Evolutionary conservation across 2,113 vertebrate genomes (phyloP).

Genomic region (Aspidoscelis tigris): DNA sequence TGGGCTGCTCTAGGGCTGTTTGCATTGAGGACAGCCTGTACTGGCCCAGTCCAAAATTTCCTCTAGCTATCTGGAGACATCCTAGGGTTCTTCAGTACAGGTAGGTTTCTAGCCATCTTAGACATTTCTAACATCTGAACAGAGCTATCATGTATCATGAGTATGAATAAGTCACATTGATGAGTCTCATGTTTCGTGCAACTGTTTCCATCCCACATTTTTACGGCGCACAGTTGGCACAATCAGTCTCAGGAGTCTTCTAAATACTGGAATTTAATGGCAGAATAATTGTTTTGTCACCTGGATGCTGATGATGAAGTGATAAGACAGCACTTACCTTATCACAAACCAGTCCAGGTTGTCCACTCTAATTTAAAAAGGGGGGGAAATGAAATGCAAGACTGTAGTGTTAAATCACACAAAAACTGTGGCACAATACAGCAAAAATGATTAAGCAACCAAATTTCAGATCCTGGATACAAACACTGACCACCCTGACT

Average conservation of each 20-base stretch:
- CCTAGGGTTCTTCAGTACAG: too few species aligned
- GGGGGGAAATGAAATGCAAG: background rate
- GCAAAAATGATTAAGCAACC: background rate
- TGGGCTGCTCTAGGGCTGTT: too few species aligned
- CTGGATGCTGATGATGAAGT: background rate
- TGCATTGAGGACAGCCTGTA: too few species aligned
- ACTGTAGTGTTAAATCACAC: background rate
- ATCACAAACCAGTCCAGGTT: slow-evolving; percentile 2
- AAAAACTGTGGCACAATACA: background rate
- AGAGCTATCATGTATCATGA: too few species aligned
- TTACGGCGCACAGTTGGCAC: too few species aligned
- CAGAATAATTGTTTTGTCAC: background rate
- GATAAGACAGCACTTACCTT: slow-evolving; percentile 4
- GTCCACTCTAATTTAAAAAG: background rate
- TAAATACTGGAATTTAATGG: background rate
- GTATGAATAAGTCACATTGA: too few species aligned
- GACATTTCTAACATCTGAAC: too few species aligned
- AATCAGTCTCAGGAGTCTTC: background rate
- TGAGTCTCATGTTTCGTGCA: too few species aligned
- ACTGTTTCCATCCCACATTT: too few species aligned
- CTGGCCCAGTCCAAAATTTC: too few species aligned
- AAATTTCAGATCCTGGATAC: background rate
- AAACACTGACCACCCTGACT: background rate
- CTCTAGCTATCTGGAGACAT: too few species aligned
- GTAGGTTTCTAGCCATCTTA: too few species aligned